phyloP scores from a whole-genome alignment of 2,888 invertebrate species.

The Odontocolon sp. region DNA sequence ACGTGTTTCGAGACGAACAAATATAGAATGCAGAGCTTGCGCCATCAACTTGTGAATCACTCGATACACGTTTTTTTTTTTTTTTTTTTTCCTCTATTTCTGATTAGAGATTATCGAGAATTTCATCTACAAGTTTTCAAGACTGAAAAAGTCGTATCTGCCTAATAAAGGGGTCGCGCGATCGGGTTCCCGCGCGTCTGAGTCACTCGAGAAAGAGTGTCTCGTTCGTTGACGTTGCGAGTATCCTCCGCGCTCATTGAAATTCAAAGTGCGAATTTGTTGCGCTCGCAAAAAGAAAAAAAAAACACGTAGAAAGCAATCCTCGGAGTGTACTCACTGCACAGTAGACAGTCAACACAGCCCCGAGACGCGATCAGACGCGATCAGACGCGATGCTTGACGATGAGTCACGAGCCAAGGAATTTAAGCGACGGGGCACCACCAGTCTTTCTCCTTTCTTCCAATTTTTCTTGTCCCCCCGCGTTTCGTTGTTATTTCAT shows the following conservation, averaged over 20 bases:
- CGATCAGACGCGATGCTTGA: constrained; percentile 40
- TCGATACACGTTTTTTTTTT: not conserved
- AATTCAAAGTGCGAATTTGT: constrained; percentile 46
- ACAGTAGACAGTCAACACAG: no score
- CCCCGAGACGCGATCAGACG: no score
- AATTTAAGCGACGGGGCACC: constrained; percentile 44
- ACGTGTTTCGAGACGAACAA: not conserved
- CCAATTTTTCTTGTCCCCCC: not conserved
- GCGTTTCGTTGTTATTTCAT: not conserved
- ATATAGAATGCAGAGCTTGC: not conserved
- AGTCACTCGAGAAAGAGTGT: constrained; percentile 35
- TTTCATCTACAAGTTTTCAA: not conserved
- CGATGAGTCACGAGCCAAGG: constrained; percentile 51
- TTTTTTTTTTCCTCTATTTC: not conserved
- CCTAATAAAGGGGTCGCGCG: constrained; percentile 55
- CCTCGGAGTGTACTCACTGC: constrained; percentile 10
- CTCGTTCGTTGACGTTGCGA: constrained; percentile 21
- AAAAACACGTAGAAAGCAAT: constrained; percentile 13
- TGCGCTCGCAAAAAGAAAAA: not conserved
- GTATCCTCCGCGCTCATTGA: constrained; percentile 45
- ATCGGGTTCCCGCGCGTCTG: constrained; percentile 32
- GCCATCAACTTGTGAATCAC: constrained; percentile 6
- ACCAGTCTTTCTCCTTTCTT: not conserved
- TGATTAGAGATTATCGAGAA: not conserved
- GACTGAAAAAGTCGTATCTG: constrained; percentile 33